Percentiles rank a stretch among this genome's conserved stretches.
Evolutionary conservation across 2,113 vertebrate species (phyloP).

Genomic region (Fregetta grallaria): DNA sequence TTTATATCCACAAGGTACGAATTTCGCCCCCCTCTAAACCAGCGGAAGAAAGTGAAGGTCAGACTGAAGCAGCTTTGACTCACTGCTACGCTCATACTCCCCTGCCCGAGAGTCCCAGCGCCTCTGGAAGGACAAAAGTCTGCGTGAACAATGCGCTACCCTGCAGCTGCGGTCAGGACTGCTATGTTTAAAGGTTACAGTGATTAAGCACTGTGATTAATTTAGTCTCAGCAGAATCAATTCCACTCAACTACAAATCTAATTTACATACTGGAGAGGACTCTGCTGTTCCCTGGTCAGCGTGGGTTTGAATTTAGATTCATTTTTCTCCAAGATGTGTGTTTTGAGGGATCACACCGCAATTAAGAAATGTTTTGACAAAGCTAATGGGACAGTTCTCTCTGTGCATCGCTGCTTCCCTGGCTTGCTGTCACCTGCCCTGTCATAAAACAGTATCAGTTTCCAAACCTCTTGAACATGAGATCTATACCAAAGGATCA

Average conservation of each 20-base stretch:
- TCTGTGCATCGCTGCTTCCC: constrained; percentile 20
- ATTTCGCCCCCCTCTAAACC: not conserved
- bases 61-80: not conserved
- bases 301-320: constrained; percentile 27
- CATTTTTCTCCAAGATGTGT: not conserved
- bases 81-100: not conserved
- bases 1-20: not conserved
- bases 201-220: constrained; percentile 90
- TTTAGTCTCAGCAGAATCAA: constrained; percentile 90
- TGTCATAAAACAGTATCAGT: not conserved
- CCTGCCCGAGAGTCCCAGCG: not conserved
- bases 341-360: not conserved
- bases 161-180: constrained; percentile 64
- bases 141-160: constrained; percentile 4
- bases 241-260: constrained; percentile 84
- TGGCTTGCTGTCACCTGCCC: not conserved
- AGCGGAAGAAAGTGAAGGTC: not conserved
- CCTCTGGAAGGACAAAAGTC: constrained; percentile 39
- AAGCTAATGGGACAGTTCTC: constrained; percentile 47
- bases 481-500: not conserved
- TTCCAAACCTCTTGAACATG: not conserved
- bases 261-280: constrained; percentile 71
- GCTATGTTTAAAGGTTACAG: constrained; percentile 75
- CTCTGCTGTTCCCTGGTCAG: constrained; percentile 40
- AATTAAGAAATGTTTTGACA: constrained; percentile 41